These are phyloP conservation scores for Oreohelix idahoensis DNA, from an alignment of 1,140 invertebrate species.

Conservation along the genomic window DNA sequence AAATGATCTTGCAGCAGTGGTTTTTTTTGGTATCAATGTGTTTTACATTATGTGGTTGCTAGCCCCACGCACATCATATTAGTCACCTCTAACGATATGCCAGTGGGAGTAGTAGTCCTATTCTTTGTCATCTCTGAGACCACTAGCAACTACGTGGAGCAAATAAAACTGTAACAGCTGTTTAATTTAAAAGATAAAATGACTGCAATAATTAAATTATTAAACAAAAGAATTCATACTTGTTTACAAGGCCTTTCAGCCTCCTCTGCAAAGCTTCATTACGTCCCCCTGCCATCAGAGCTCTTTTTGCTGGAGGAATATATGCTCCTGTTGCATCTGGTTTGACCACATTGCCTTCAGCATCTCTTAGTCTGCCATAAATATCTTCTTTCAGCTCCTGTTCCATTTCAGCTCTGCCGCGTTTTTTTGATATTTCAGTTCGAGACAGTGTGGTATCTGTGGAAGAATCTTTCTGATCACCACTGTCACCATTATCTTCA, in stretches of 20 bases:
- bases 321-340: slow-evolving; percentile 77
- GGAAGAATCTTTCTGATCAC: slow-evolving; percentile 23
- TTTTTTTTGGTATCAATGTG: no score
- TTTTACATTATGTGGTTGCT: no score
- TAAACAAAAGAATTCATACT: slow-evolving; percentile 69
- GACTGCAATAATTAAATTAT: background rate
- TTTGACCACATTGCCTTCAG: slow-evolving; percentile 83
- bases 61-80: no score
- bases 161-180: no score
- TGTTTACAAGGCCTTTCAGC: slow-evolving; percentile 90
- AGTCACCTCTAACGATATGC: no score
- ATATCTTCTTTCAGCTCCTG: slow-evolving; percentile 84
- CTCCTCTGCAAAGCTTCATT: slow-evolving; percentile 81
- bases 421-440: slow-evolving; percentile 41
- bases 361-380: slow-evolving; percentile 88
- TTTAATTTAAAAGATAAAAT: no score
- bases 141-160: no score
- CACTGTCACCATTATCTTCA: slow-evolving; percentile 35
- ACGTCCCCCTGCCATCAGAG: slow-evolving; percentile 74
- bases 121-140: no score
- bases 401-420: slow-evolving; percentile 55
- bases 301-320: slow-evolving; percentile 85
- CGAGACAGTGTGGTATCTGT: slow-evolving; percentile 10
- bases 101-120: no score
- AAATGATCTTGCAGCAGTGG: no score